Percentiles rank a stretch among this genome's conserved stretches.
These are phyloP conservation scores for Drosophila nebulosa DNA, from an alignment of 1,140 invertebrate species.

Conservation along the genomic window DNA sequence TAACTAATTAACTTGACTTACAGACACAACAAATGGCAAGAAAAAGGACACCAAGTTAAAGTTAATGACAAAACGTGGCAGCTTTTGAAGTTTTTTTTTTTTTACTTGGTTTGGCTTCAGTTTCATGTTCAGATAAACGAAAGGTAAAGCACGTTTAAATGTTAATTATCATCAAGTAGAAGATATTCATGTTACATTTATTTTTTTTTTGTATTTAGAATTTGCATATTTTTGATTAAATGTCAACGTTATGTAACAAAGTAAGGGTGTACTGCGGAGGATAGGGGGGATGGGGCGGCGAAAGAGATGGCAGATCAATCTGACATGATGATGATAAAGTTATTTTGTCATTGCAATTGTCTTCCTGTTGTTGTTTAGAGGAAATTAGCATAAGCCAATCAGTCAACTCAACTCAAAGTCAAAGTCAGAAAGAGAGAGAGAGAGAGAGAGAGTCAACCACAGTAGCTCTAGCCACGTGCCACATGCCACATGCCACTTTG, in stretches of 20 bases:
- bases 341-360: constrained; percentile 17
- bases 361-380: neutral
- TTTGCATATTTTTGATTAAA: neutral
- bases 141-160: neutral
- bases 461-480: constrained; percentile 2
- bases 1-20: constrained; percentile 9
- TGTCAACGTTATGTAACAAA: neutral
- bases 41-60: neutral
- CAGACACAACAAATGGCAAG: neutral
- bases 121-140: neutral
- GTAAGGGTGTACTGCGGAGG: too few relatives aligned
- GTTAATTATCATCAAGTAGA: neutral
- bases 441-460: too few relatives aligned
- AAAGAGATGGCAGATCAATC: constrained; percentile 1
- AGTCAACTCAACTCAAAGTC: constrained; percentile 5
- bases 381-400: constrained; percentile 69
- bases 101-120: neutral
- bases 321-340: constrained; percentile 25
- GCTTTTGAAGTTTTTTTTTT: constrained; percentile 4
- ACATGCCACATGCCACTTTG: neutral
- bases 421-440: neutral
- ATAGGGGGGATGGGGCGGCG: too few relatives aligned
- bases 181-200: neutral
- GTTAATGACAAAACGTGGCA: neutral
- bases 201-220: neutral